phyloP scores from a whole-genome alignment of 2,797 vertebrate species.

The Alauda arvensis region DNA sequence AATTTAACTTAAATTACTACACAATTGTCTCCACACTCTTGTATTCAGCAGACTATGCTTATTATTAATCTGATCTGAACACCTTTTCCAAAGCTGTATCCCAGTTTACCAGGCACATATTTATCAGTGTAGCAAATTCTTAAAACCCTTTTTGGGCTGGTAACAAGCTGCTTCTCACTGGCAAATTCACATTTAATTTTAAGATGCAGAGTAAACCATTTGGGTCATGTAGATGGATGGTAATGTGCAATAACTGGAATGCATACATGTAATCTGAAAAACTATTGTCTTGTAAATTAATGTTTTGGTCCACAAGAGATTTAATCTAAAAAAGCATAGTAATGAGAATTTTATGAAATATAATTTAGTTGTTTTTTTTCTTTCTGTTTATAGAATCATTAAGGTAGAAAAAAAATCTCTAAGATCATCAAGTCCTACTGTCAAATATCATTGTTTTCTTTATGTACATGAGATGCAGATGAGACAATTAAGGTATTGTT shows the following conservation, averaged over 20 bases:
- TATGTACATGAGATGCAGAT: neutral
- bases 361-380: neutral
- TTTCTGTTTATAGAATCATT: neutral
- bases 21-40: neutral
- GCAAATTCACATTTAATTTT: neutral
- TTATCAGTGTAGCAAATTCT: neutral
- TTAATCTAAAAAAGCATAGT: neutral
- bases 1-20: neutral
- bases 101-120: neutral
- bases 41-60: neutral
- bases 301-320: neutral
- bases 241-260: neutral
- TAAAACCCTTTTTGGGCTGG: neutral
- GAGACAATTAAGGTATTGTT: neutral
- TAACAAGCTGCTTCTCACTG: neutral
- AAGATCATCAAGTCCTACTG: neutral
- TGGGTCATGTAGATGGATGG: neutral
- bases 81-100: neutral
- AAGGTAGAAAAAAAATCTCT: neutral
- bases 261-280: neutral
- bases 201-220: neutral
- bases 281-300: neutral
- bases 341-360: neutral
- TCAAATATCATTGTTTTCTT: neutral
- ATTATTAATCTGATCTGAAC: neutral